Percentiles rank a stretch among this genome's conserved stretches.
phyloP scores from a whole-genome alignment of 2,797 vertebrate species.

The Eleutherodactylus coqui region DNA sequence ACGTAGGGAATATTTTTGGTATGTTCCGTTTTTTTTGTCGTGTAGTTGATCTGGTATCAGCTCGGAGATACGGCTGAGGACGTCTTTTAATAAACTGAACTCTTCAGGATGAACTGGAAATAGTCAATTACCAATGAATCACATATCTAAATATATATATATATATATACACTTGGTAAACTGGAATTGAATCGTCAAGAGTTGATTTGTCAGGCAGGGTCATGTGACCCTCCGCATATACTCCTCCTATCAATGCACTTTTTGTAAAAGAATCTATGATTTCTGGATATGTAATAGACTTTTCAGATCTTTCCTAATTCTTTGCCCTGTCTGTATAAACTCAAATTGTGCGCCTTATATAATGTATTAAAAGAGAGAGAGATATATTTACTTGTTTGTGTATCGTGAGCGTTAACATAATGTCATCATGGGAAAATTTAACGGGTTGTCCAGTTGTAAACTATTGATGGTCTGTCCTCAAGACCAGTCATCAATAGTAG shows the following conservation, averaged over 20 bases:
- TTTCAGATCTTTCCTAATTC: slow-evolving; percentile 65
- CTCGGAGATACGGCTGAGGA: slow-evolving; percentile 25
- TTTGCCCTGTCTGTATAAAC: slow-evolving; percentile 62
- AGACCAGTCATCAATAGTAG: too few species aligned
- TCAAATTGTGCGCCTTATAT: slow-evolving; percentile 66
- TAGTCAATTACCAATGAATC: slow-evolving; percentile 64
- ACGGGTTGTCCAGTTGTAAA: too few species aligned
- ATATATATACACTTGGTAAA: slow-evolving; percentile 65
- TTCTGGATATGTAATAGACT: slow-evolving; percentile 74
- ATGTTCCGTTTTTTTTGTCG: slow-evolving; percentile 29
- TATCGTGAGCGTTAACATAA: neutral
- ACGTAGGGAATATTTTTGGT: slow-evolving; percentile 44
- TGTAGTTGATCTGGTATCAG: slow-evolving; percentile 62
- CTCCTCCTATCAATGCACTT: slow-evolving; percentile 75
- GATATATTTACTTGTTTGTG: slow-evolving; percentile 2
- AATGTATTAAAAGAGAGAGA: slow-evolving; percentile 69
- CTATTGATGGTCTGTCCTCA: too few species aligned
- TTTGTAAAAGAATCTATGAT: slow-evolving; percentile 73
- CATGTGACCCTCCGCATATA: slow-evolving; percentile 69
- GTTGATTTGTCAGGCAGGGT: slow-evolving; percentile 63
- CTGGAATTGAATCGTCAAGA: slow-evolving; percentile 66
- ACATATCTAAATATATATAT: slow-evolving; percentile 61
- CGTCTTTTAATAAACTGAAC: neutral
- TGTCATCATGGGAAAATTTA: too few species aligned
- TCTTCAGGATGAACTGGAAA: slow-evolving; percentile 71